Percentiles rank a stretch among this genome's conserved stretches.
Evolutionary conservation across 2,888 invertebrate species (phyloP).

Genomic region (Drosophila longiperda): DNA sequence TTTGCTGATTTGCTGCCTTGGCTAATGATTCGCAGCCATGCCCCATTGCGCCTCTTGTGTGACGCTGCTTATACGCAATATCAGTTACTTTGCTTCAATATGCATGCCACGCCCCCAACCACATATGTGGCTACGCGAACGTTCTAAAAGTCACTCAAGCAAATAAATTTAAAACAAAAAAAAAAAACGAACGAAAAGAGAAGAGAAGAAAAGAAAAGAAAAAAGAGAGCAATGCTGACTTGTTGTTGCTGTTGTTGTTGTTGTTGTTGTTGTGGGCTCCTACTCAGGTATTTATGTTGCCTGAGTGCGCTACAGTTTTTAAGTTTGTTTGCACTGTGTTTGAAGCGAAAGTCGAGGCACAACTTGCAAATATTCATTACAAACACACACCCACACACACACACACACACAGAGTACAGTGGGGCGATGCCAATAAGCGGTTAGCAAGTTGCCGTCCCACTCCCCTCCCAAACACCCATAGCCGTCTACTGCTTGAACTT

Average conservation of each 20-base stretch:
- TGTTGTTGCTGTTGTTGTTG: conserved; percentile 13
- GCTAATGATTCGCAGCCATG: conserved; percentile 63
- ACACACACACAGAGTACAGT: conserved; percentile 2
- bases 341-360: conserved; percentile 62
- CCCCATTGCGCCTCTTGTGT: conserved; percentile 10
- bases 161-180: conserved; percentile 67
- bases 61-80: conserved; percentile 69
- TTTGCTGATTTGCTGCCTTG: conserved; percentile 46
- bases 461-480: conserved; percentile 12
- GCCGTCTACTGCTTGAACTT: conserved; percentile 57
- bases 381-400: conserved; percentile 33
- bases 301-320: conserved; percentile 79
- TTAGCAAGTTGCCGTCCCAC: conserved; percentile 24
- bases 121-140: conserved; percentile 25
- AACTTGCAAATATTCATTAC: conserved; percentile 72
- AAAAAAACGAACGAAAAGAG: conserved; percentile 8
- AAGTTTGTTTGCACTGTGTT: conserved; percentile 77
- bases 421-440: conserved; percentile 1
- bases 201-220: conserved; percentile 14
- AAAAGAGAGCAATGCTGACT: conserved; percentile 16
- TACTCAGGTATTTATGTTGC: conserved; percentile 74
- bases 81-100: conserved; percentile 74
- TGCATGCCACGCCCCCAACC: conserved; percentile 59
- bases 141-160: conserved; percentile 73
- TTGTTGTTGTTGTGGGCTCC: conserved; percentile 43